phyloP scores from a whole-genome alignment of 2,888 invertebrate species.

The Drosophila eohydei region DNA sequence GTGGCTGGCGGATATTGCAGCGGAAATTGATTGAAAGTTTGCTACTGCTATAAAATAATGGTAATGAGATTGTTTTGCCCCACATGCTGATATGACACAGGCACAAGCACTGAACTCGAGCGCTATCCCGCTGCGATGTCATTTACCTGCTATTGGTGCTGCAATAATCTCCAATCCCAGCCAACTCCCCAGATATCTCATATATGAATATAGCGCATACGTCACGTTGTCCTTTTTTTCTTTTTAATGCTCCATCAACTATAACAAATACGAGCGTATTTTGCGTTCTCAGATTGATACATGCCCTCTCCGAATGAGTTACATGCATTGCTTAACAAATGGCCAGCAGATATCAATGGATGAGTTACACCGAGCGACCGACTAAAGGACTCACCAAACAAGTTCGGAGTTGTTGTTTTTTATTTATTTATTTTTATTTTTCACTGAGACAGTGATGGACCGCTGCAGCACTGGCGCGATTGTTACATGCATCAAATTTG shows the following conservation, averaged over 20 bases:
- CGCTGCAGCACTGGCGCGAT: slow-evolving; percentile 10
- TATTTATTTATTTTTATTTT: not conserved
- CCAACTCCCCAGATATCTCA: slow-evolving; percentile 10
- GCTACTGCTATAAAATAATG: slow-evolving; percentile 67
- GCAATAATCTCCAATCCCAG: not conserved
- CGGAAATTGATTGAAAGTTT: slow-evolving; percentile 80
- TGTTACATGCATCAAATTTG: slow-evolving; percentile 4
- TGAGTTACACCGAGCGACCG: slow-evolving; percentile 27
- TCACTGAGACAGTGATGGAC: slow-evolving; percentile 40
- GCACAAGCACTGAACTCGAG: slow-evolving; percentile 13
- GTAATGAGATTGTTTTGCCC: slow-evolving; percentile 74
- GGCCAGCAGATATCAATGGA: slow-evolving; percentile 62
- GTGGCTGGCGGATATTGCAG: slow-evolving; percentile 69
- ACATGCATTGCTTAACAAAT: slow-evolving; percentile 52
- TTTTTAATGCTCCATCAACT: slow-evolving; percentile 54
- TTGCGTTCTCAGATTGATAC: slow-evolving; percentile 53
- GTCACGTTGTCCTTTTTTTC: slow-evolving; percentile 3
- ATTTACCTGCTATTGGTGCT: slow-evolving; percentile 30
- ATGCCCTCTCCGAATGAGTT: slow-evolving; percentile 29
- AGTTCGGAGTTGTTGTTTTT: slow-evolving; percentile 6
- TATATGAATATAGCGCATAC: slow-evolving; percentile 44
- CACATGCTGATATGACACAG: slow-evolving; percentile 29
- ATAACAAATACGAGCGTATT: slow-evolving; percentile 63
- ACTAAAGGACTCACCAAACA: not conserved
- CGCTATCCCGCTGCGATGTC: slow-evolving; percentile 11